Base-by-base conservation (phyloP, 2,113 vertebrate genomes). In the Zosterops lateralis region DNA sequence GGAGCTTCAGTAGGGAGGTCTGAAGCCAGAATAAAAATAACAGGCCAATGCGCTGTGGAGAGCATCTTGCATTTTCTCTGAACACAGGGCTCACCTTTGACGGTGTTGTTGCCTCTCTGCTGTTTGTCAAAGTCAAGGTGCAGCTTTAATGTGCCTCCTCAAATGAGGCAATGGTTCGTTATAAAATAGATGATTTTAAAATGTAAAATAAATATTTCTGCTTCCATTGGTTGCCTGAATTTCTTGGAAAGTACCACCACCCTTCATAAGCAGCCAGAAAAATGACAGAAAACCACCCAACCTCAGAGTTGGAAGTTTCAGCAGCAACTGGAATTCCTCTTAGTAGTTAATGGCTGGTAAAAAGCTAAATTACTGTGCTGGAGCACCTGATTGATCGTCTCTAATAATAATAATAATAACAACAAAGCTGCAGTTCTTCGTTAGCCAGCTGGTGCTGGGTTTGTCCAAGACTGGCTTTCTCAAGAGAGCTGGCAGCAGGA, bases 361-460 rank as follows among this genome's bases (percentile, higher is more conserved):
- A 90, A 80, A 82, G 17, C 45, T 71, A 4, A 66, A 32, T 70
- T 32, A 47, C 71, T 89, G 42, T 73, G 36, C 31, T 66, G 74
- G 56, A 96, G 65, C 61, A 68, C 26, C 79, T 78, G 88, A 34
- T 75, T 79, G 57, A 48, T 65, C 56, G 61, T 75, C 66, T 86
- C 29, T 86, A 67, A 48, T 44, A 92, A 64, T 10, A 70, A 42
- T 25, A 45, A 48, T 56, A 50, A 26, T 50, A 45, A 20, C 38
- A 56, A 38, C 22, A 87, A 26, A 0, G 2, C 62, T 75, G 80
- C 65, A 32, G n/a, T 64, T 78, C 32, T 68, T 14, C 51, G n/a
- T 62, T 58, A 84, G 45, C 74, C 82, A 94, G 88, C 90, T 92
- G 74, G 71, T 53, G 84, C 89, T 87, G 79, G 74, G 5, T 58